Evolutionary conservation across 2,113 vertebrate genomes (phyloP), one percentile per base, ranked within the genome.

Genomic region (Clarias magur): DNA sequence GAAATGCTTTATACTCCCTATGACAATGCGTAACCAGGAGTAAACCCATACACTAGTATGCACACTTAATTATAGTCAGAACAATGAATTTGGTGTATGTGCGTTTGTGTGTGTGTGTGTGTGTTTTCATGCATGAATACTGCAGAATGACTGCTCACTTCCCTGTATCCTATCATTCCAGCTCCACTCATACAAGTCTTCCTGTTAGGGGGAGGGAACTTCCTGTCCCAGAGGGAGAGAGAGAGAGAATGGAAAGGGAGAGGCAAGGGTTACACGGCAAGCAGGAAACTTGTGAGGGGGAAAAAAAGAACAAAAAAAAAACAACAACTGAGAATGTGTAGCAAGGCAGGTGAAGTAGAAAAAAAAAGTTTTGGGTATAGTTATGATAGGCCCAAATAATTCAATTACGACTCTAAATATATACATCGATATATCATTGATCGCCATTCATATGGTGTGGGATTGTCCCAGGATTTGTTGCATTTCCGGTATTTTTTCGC

Each of bases 151-250:
- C 93, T 92, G 93, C 92, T 92, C 90, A 91, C 92, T 94, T 95
- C 94, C 94, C 93, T 93, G 94, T 94, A 94, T 96, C 94, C 94
- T 95, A 94, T 95, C 94, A 94, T 92, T 94, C 93, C 90, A 89
- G 92, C 89, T 90, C 89, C 94, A 93, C 92, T 93, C 94, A 91
- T 85, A 89, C 88, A 92, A 91, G 83, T 90, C 93, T 94, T 96
- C 95, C 95, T 95, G 94, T 93, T 85, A 68, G 83, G 88, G 65
- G 85, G 82, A 88, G 82, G 89, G 88, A 90, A 88, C 91, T 95
- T 96, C 95, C 95, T 95, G 93, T 89, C 63, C 53, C 81, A 75
- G 80, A 90, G 75, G 57, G 68, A 57, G 86, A 57, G 63, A 84
- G 63, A 84, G 62, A 87, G 42, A 75, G 68, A 79, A 67, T 85